A percentile compares a stretch with the other conserved stretches of the same genome.
These are phyloP conservation scores for Anoplophora glabripennis DNA, from an alignment of 1,140 invertebrate genomes.

Conservation along the genomic window DNA sequence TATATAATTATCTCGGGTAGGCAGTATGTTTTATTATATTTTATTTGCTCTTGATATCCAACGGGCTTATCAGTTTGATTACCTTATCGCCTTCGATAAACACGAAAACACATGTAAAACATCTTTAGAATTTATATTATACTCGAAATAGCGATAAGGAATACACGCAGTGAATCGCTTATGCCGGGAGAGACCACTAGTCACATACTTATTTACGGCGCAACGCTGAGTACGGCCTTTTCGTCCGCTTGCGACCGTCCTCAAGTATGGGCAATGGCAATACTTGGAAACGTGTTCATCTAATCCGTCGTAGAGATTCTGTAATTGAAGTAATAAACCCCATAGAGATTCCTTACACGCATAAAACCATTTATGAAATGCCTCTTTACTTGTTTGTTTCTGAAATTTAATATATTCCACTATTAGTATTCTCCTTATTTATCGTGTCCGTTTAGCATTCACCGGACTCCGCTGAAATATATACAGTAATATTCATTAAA, in stretches of 20 bases:
- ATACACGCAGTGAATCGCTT: constrained; percentile 3
- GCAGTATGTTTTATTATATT: constrained; percentile 36
- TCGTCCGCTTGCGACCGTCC: no score
- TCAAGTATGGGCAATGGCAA: neutral
- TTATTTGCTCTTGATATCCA: constrained; percentile 38
- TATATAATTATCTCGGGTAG: constrained; percentile 28
- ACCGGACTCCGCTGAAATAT: neutral
- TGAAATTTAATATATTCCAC: constrained; percentile 9
- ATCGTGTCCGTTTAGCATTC: constrained; percentile 8
- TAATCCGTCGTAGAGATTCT: neutral
- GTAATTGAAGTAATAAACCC: constrained; percentile 8
- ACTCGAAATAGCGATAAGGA: constrained; percentile 31
- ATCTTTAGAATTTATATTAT: constrained; percentile 42
- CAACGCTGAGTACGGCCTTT: no score
- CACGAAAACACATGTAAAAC: constrained; percentile 45
- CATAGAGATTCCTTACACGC: constrained; percentile 8
- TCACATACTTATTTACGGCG: neutral
- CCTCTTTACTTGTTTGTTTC: constrained; percentile 1
- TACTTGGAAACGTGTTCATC: neutral
- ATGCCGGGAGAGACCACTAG: constrained; percentile 6
- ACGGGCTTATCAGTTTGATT: constrained; percentile 40
- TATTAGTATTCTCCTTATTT: constrained; percentile 8
- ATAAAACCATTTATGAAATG: constrained; percentile 2
- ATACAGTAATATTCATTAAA: constrained; percentile 6
- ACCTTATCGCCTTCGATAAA: constrained; percentile 42